Conservation (phyloP, 2,888 invertebrate genomes). For the Polylopha cassiicola region DNA sequence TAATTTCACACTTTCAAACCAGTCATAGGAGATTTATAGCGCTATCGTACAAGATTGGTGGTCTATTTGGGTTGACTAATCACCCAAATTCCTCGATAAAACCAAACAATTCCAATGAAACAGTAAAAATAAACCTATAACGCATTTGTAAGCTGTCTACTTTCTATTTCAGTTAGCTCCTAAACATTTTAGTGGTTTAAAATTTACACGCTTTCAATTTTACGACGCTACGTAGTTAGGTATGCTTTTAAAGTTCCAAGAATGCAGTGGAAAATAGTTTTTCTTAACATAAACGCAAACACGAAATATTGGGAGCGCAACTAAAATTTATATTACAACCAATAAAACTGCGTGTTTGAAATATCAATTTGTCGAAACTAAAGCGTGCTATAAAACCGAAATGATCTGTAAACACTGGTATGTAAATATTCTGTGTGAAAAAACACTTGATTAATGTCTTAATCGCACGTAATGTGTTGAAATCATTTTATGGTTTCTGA, state of each 20-base stretch:
- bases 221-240: constrained; percentile 15
- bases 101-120: not conserved
- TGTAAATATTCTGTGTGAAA: constrained; percentile 15
- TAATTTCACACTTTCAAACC: too few species aligned
- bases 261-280: constrained; percentile 7
- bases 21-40: not conserved
- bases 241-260: constrained; percentile 14
- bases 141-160: constrained; percentile 5
- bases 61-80: constrained; percentile 2
- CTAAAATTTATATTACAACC: constrained; percentile 16
- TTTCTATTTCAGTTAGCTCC: constrained; percentile 14
- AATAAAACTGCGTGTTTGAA: constrained; percentile 20
- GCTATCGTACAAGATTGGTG: not conserved
- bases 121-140: constrained; percentile 7
- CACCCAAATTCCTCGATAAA: constrained; percentile 1
- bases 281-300: too few species aligned
- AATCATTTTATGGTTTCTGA: constrained; percentile 2
- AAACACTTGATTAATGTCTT: constrained; percentile 23
- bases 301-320: constrained; percentile 4
- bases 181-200: constrained; percentile 21
- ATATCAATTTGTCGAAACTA: constrained; percentile 13
- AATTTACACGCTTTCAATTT: constrained; percentile 16
- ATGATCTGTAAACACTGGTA: constrained; percentile 15
- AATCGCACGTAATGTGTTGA: constrained; percentile 15
- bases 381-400: constrained; percentile 14